Percentiles rank a stretch among this genome's conserved stretches.
These are phyloP conservation scores for Ophraella communa DNA, from an alignment of 2,888 invertebrate genomes.

Conservation along the genomic window DNA sequence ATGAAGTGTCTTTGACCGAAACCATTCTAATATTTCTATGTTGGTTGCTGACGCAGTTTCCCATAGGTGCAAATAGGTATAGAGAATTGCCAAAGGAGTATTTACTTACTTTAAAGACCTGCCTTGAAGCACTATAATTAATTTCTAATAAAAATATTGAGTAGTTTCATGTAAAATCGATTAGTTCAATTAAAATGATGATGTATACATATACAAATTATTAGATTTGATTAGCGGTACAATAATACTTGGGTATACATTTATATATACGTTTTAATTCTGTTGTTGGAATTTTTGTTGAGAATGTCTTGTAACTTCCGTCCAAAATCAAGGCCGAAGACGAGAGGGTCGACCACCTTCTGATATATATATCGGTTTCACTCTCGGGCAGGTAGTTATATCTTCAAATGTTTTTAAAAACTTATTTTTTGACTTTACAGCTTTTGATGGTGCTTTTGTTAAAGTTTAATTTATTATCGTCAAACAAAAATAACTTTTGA, in stretches of 20 bases:
- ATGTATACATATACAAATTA: background rate
- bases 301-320: slow-evolving; percentile 12
- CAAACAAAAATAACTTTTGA: background rate
- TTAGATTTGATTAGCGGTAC: too few relatives aligned
- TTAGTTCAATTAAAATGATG: background rate
- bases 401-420: background rate
- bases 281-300: slow-evolving; percentile 3
- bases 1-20: too few relatives aligned
- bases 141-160: too few relatives aligned
- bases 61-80: too few relatives aligned
- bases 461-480: background rate
- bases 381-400: background rate
- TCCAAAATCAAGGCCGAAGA: slow-evolving; percentile 11
- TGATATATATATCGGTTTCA: slow-evolving; percentile 10
- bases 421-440: background rate
- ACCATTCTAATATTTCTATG: too few relatives aligned
- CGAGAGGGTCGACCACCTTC: slow-evolving; percentile 15
- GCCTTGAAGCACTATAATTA: too few relatives aligned
- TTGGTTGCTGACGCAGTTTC: too few relatives aligned
- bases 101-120: too few relatives aligned
- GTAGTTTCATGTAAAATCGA: background rate
- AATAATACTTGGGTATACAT: background rate
- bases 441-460: background rate
- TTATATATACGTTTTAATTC: background rate
- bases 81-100: too few relatives aligned